A percentile compares a stretch with the other conserved stretches of the same genome.
Conservation (phyloP, 2,113 vertebrate genomes). For the Clupea harengus region DNA sequence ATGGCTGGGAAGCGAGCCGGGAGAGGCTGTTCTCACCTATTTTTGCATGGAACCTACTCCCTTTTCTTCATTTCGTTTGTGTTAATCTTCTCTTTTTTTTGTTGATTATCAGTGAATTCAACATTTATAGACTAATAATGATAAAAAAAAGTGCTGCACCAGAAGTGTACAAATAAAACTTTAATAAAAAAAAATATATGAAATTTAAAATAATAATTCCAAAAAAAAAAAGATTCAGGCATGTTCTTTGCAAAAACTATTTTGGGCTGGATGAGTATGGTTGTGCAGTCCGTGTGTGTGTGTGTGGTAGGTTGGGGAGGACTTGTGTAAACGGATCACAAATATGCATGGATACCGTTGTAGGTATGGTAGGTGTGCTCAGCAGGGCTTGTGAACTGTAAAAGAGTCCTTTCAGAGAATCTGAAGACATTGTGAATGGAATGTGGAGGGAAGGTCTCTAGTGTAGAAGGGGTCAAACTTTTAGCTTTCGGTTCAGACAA, state of each 20-base stretch:
- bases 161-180: slow-evolving; percentile 47
- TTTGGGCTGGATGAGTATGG: slow-evolving; percentile 17
- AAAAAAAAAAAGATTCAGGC: slow-evolving; percentile 60
- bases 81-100: slow-evolving; percentile 48
- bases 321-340: slow-evolving; percentile 61
- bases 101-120: slow-evolving; percentile 44
- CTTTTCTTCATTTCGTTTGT: slow-evolving; percentile 46
- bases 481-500: background rate
- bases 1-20: slow-evolving; percentile 42
- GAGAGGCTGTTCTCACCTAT: slow-evolving; percentile 47
- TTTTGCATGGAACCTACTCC: slow-evolving; percentile 68
- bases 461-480: background rate
- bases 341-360: slow-evolving; percentile 79
- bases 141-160: slow-evolving; percentile 32
- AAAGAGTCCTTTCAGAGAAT: slow-evolving; percentile 25
- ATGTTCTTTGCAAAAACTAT: slow-evolving; percentile 66
- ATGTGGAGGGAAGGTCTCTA: background rate
- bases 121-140: slow-evolving; percentile 41
- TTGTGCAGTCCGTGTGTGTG: slow-evolving; percentile 39
- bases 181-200: slow-evolving; percentile 36
- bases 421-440: slow-evolving; percentile 26
- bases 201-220: slow-evolving; percentile 26
- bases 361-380: slow-evolving; percentile 75
- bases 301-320: slow-evolving; percentile 28
- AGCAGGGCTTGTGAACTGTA: slow-evolving; percentile 44